Evolutionary conservation across 2,797 vertebrate species (phyloP).

Genomic region (Rhinogobio ventralis): DNA sequence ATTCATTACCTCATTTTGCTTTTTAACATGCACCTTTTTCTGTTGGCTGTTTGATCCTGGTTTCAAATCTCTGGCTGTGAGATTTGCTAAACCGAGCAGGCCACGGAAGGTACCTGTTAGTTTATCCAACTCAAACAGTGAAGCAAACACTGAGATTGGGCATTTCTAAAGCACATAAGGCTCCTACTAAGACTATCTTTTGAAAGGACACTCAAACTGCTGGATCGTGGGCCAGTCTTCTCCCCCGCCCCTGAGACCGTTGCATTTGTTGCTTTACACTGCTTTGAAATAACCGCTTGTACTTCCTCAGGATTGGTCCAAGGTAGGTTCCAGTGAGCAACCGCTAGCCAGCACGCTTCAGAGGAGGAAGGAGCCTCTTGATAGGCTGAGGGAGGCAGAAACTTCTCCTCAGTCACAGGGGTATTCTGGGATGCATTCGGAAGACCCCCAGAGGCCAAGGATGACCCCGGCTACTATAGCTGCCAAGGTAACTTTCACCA

Average conservation of each 20-base stretch:
- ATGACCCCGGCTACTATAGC: constrained; percentile 88
- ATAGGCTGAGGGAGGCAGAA: constrained; percentile 88
- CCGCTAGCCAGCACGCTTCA: constrained; percentile 80
- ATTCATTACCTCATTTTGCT: constrained; percentile 72
- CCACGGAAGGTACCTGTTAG: constrained; percentile 56
- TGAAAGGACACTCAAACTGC: constrained; percentile 81
- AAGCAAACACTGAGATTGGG: constrained; percentile 44
- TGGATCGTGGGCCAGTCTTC: constrained; percentile 73
- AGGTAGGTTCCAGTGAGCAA: constrained; percentile 90
- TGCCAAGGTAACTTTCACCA: constrained; percentile 83
- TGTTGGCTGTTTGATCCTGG: constrained; percentile 56
- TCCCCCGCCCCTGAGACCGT: constrained; percentile 70
- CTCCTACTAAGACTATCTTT: constrained; percentile 41
- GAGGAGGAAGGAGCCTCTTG: constrained; percentile 89
- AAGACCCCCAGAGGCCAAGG: constrained; percentile 83
- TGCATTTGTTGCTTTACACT: constrained; percentile 57
- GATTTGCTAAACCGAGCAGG: constrained; percentile 70
- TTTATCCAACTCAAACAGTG: constrained; percentile 26
- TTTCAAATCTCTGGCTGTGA: constrained; percentile 69
- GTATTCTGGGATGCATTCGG: constrained; percentile 72
- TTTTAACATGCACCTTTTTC: constrained; percentile 62
- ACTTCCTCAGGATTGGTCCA: constrained; percentile 92
- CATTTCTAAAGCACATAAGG: constrained; percentile 39
- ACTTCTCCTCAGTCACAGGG: constrained; percentile 73
- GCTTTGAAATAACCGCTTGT: constrained; percentile 65